Conservation (phyloP, 1,140 invertebrate genomes). For the Bombus picipes region DNA sequence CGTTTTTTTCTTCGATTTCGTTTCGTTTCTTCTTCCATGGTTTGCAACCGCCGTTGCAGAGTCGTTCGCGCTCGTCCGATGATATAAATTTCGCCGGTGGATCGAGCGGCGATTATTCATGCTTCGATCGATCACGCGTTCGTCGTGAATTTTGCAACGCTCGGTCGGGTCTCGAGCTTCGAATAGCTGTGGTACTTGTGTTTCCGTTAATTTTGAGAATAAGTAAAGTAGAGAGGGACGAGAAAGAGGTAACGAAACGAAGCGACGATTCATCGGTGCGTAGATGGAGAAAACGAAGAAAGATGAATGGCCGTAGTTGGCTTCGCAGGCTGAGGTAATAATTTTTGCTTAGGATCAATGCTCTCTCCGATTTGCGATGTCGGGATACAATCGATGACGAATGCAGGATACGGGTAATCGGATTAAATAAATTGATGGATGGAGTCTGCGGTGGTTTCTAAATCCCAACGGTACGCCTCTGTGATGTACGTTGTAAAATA, state of each 20-base stretch:
- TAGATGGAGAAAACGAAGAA: not conserved
- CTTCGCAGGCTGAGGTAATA: slow-evolving; percentile 29
- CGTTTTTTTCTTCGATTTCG: slow-evolving; percentile 23
- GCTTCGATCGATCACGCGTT: not conserved
- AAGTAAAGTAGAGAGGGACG: not conserved
- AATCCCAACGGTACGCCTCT: slow-evolving; percentile 63
- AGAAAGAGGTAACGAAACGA: not conserved
- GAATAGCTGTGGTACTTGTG: not conserved
- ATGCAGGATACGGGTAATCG: slow-evolving; percentile 75
- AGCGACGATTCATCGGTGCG: not conserved
- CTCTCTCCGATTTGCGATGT: slow-evolving; percentile 51
- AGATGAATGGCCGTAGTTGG: not conserved
- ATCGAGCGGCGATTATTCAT: slow-evolving; percentile 18
- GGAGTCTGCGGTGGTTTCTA: slow-evolving; percentile 67
- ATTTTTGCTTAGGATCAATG: slow-evolving; percentile 55
- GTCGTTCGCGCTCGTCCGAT: not conserved
- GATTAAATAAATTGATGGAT: slow-evolving; percentile 79
- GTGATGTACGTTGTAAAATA: slow-evolving; percentile 75
- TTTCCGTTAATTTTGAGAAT: not conserved
- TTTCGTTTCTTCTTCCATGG: not conserved
- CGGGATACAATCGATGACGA: slow-evolving; percentile 72
- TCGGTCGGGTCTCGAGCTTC: too few relatives aligned
- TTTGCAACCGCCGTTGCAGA: too few relatives aligned
- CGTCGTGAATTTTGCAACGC: too few relatives aligned
- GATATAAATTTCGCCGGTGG: not conserved